Evolutionary conservation across 2,888 invertebrate genomes (phyloP).

Genomic region (Euspilapteryx auroguttella): DNA sequence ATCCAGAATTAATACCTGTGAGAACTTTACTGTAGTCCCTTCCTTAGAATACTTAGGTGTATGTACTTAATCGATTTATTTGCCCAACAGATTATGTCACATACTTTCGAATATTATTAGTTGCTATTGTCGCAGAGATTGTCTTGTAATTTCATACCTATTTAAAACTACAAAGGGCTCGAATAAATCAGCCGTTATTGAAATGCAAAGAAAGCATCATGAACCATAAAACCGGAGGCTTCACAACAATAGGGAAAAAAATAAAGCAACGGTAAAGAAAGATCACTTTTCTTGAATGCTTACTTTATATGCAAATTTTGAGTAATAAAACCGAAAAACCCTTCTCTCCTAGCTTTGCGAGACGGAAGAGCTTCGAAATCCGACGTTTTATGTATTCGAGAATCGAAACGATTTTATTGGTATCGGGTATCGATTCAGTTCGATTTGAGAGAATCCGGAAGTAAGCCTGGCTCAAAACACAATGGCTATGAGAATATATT

Average conservation of each 20-base stretch:
- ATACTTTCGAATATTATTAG: too few relatives aligned
- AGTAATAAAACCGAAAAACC: conserved; percentile 54
- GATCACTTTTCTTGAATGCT: conserved; percentile 61
- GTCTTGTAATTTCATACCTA: too few relatives aligned
- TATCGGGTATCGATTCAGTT: conserved; percentile 51
- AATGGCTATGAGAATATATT: too few relatives aligned
- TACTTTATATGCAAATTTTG: conserved; percentile 61
- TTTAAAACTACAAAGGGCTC: too few relatives aligned
- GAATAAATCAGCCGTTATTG: conserved; percentile 27
- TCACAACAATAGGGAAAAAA: conserved; percentile 24
- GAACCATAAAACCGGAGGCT: conserved; percentile 47
- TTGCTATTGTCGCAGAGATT: too few relatives aligned
- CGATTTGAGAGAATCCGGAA: conserved; percentile 46
- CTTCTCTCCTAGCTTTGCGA: conserved; percentile 55
- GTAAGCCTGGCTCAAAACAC: conserved; percentile 25
- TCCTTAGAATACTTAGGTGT: too few relatives aligned
- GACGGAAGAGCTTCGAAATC: conserved; percentile 40
- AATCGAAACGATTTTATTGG: conserved; percentile 55
- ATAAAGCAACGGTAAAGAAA: conserved; percentile 20
- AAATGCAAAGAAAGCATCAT: conserved; percentile 44
- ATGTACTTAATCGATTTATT: too few relatives aligned
- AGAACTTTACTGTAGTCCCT: too few relatives aligned
- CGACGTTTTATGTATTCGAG: conserved; percentile 56
- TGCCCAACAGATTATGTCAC: too few relatives aligned
- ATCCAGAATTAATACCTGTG: too few relatives aligned